phyloP scores from a whole-genome alignment of 2,797 vertebrate species.

The Tachyglossus aculeatus region DNA sequence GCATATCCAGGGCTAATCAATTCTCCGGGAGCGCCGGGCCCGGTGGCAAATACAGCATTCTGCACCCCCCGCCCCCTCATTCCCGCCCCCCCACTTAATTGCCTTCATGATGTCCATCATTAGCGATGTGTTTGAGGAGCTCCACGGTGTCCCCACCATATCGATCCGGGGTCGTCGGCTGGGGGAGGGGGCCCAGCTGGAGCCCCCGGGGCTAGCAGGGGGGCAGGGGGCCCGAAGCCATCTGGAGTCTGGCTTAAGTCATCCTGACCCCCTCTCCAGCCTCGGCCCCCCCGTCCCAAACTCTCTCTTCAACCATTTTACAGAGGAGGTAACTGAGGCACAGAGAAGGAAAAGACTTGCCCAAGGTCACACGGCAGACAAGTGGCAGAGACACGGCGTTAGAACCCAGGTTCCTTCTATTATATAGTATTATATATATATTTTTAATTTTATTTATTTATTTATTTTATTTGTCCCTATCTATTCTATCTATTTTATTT shows the following conservation, averaged over 20 bases:
- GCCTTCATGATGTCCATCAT: constrained; percentile 28
- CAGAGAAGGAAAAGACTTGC: too few species aligned
- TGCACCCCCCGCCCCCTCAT: constrained; percentile 13
- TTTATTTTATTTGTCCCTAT: too few species aligned
- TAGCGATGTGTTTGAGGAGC: constrained; percentile 37
- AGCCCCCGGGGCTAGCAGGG: background rate
- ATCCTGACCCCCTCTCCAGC: too few species aligned
- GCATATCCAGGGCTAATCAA: constrained; percentile 22
- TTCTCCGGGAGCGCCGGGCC: constrained; percentile 18
- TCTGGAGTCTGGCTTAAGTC: constrained; percentile 14
- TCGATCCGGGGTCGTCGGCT: constrained; percentile 7
- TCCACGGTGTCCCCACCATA: constrained; percentile 41
- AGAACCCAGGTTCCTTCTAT: too few species aligned
- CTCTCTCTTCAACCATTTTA: too few species aligned
- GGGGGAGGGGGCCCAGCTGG: background rate
- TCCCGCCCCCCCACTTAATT: constrained; percentile 31
- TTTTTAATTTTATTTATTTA: too few species aligned
- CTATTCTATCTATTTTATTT: too few species aligned
- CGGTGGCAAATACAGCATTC: background rate
- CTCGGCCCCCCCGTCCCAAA: too few species aligned
- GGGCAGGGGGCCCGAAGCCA: background rate
- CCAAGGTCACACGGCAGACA: too few species aligned
- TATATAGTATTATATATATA: too few species aligned
- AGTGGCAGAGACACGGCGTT: too few species aligned
- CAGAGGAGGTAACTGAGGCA: too few species aligned